Percentiles rank a stretch among this genome's conserved stretches.
These are phyloP conservation scores for Drosophila aldrichi DNA, from an alignment of 2,888 invertebrate genomes.

Conservation along the genomic window DNA sequence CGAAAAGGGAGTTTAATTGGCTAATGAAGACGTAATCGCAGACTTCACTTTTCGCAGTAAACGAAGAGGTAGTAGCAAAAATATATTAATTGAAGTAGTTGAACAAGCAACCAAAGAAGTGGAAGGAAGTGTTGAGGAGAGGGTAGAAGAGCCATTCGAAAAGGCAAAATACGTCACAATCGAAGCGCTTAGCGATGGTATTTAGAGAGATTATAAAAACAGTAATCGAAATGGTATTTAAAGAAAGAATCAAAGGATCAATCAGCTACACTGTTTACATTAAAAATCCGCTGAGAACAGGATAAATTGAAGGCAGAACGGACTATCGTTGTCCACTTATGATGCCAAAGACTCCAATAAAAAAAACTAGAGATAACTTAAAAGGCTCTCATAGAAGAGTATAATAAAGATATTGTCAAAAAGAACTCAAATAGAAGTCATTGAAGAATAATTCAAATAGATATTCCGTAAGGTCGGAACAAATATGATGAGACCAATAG, in stretches of 20 bases:
- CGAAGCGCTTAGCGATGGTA: neutral
- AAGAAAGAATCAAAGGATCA: too few species aligned
- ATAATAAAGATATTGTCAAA: neutral
- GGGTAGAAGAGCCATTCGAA: neutral
- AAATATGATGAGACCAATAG: neutral
- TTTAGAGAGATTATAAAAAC: too few species aligned
- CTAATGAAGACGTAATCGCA: neutral
- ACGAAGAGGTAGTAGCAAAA: neutral
- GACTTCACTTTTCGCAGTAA: neutral
- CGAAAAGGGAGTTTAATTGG: neutral
- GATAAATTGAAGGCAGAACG: neutral
- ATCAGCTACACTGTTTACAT: too few species aligned
- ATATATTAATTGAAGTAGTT: constrained; percentile 1
- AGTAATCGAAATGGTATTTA: neutral
- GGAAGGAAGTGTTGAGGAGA: neutral
- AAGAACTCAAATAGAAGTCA: neutral
- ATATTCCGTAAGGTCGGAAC: too few species aligned
- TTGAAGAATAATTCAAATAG: neutral
- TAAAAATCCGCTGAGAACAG: too few species aligned
- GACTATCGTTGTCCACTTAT: neutral
- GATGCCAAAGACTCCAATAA: too few species aligned
- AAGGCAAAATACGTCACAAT: neutral
- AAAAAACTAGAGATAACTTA: neutral
- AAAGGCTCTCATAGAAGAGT: neutral
- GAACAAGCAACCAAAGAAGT: neutral